Conservation (phyloP, 2,113 vertebrate species). For the Sylvia atricapilla region DNA sequence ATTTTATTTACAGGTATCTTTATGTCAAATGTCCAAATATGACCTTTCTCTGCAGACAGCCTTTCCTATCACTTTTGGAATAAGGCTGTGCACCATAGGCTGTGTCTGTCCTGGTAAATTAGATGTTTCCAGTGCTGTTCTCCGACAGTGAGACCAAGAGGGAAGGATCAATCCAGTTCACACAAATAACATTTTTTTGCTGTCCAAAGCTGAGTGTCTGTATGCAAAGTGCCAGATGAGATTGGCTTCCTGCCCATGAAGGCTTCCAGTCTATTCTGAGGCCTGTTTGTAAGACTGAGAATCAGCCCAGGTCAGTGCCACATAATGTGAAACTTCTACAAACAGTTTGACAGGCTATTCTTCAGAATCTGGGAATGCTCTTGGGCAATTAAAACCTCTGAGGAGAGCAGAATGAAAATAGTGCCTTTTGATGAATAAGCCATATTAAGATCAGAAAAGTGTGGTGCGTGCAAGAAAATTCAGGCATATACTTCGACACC, state of each 20-base stretch:
- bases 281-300: not conserved
- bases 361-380: not conserved
- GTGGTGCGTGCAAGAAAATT: fast-evolving
- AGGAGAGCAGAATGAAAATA: not conserved
- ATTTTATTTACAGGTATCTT: not conserved
- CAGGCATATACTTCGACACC: not conserved
- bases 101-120: not conserved
- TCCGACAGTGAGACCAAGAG: not conserved
- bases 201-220: not conserved
- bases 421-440: not conserved
- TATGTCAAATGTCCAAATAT: not conserved
- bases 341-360: not conserved
- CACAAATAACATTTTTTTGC: not conserved
- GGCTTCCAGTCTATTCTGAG: not conserved
- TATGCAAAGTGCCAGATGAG: not conserved
- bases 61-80: not conserved
- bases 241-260: not conserved
- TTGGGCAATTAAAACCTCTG: not conserved
- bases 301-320: not conserved
- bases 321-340: not conserved
- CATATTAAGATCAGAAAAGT: not conserved
- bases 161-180: not conserved
- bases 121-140: not conserved
- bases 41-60: not conserved
- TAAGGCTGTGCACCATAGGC: not conserved